Conservation (phyloP, 2,797 vertebrate species). For the Propithecus perrieri region DNA sequence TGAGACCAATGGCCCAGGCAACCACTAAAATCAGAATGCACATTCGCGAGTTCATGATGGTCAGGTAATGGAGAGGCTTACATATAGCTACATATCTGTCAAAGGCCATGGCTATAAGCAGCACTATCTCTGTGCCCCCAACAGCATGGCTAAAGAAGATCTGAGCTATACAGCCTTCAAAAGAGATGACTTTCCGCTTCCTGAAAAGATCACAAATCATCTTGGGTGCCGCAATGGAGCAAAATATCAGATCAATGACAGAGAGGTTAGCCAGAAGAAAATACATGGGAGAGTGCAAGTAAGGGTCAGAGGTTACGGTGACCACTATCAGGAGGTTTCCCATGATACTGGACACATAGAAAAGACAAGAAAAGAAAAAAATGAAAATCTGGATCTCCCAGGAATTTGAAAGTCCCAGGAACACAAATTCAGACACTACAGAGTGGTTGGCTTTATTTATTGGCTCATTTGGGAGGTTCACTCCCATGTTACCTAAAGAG, state of each 20-base stretch:
- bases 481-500: background rate
- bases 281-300: slow-evolving; percentile 54
- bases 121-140: slow-evolving; percentile 60
- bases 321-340: slow-evolving; percentile 64
- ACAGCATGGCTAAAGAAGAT: slow-evolving; percentile 62
- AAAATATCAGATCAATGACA: slow-evolving; percentile 69
- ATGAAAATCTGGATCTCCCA: slow-evolving; percentile 61
- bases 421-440: slow-evolving; percentile 62
- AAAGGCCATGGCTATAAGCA: slow-evolving; percentile 66
- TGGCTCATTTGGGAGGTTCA: background rate
- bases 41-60: slow-evolving; percentile 21
- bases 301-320: slow-evolving; percentile 25
- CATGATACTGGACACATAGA: slow-evolving; percentile 49
- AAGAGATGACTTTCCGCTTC: slow-evolving; percentile 63
- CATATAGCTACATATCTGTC: slow-evolving; percentile 67
- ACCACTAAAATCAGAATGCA: slow-evolving; percentile 47
- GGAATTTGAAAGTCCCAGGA: slow-evolving; percentile 65
- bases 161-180: slow-evolving; percentile 61
- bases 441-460: slow-evolving; percentile 16
- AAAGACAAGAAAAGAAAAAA: slow-evolving; percentile 58
- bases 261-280: slow-evolving; percentile 64
- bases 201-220: slow-evolving; percentile 64
- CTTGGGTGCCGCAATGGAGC: slow-evolving; percentile 52
- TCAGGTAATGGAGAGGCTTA: slow-evolving; percentile 59
- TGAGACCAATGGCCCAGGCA: slow-evolving; percentile 55